Conservation (phyloP, 2,797 vertebrate genomes). For the Loriculus beryllinus region DNA sequence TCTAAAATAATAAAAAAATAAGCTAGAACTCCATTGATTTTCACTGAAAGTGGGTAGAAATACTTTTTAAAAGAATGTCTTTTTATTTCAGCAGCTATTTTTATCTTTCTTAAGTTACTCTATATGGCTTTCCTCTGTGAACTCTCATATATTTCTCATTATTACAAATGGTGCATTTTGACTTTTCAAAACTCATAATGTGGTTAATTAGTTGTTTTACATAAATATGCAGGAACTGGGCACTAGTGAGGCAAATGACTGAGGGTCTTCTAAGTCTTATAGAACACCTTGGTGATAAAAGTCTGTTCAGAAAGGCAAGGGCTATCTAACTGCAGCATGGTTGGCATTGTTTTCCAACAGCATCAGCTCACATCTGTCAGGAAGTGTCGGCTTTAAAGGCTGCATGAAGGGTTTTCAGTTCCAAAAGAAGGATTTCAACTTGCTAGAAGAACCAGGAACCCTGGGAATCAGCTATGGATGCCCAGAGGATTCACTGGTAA, state of each 20-base stretch:
- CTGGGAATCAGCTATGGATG: constrained; percentile 95
- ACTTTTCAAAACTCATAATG: not conserved
- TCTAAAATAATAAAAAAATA: not conserved
- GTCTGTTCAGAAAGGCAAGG: not conserved
- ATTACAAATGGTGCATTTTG: not conserved
- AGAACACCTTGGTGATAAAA: not conserved
- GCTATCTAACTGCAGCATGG: not conserved
- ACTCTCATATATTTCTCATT: not conserved
- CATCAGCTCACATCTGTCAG: constrained; percentile 81
- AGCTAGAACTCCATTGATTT: not conserved
- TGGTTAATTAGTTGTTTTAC: not conserved
- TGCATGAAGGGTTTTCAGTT: constrained; percentile 99
- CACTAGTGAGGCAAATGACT: not conserved
- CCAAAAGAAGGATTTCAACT: constrained; percentile 97
- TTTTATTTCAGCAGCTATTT: not conserved
- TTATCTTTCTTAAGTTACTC: not conserved
- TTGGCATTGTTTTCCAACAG: constrained; percentile 46
- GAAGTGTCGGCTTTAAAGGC: constrained; percentile 84
- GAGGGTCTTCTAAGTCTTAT: not conserved
- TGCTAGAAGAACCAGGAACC: constrained; percentile 92
- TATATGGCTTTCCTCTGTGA: not conserved
- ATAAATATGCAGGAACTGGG: not conserved
- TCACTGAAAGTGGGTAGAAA: not conserved
- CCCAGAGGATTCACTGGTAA: constrained; percentile 93
- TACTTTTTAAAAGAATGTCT: not conserved